These are phyloP conservation scores for Leucozona laternaria DNA, from an alignment of 2,888 invertebrate species.

Conservation along the genomic window DNA sequence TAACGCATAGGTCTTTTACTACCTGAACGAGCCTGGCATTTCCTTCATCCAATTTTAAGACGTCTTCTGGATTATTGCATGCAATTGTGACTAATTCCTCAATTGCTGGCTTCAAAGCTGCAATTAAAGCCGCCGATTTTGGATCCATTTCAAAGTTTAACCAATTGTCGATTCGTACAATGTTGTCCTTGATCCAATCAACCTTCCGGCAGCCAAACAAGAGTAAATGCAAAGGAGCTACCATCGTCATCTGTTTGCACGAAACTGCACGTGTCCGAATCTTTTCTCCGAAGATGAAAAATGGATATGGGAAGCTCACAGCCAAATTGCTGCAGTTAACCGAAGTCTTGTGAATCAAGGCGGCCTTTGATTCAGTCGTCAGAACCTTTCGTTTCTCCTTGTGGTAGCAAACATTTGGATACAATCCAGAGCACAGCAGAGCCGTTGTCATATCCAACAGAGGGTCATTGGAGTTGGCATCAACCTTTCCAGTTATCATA, in stretches of 20 bases:
- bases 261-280: slow-evolving; percentile 97
- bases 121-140: slow-evolving; percentile 90
- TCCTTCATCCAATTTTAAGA: slow-evolving; percentile 84
- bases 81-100: slow-evolving; percentile 93
- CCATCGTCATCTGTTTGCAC: slow-evolving; percentile 98
- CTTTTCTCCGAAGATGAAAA: slow-evolving; percentile 99
- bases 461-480: slow-evolving; percentile 90
- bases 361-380: slow-evolving; percentile 97
- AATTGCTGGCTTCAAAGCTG: slow-evolving; percentile 94
- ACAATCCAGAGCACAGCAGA: slow-evolving; percentile 94
- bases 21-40: slow-evolving; percentile 86
- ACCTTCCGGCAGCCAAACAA: slow-evolving; percentile 95
- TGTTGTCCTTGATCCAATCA: slow-evolving; percentile 85
- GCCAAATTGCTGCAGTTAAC: slow-evolving; percentile 95
- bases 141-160: slow-evolving; percentile 94
- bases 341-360: slow-evolving; percentile 97
- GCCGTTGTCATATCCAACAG: slow-evolving; percentile 93
- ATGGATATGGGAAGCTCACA: slow-evolving; percentile 94
- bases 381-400: slow-evolving; percentile 98
- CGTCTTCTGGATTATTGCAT: slow-evolving; percentile 91
- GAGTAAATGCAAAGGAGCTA: slow-evolving; percentile 95
- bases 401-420: slow-evolving; percentile 98
- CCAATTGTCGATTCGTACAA: slow-evolving; percentile 96
- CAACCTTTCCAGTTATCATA: slow-evolving; percentile 89
- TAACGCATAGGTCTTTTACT: slow-evolving; percentile 89